These are phyloP conservation scores for Colinus virginianus DNA, from an alignment of 2,113 vertebrate species.

Conservation along the genomic window DNA sequence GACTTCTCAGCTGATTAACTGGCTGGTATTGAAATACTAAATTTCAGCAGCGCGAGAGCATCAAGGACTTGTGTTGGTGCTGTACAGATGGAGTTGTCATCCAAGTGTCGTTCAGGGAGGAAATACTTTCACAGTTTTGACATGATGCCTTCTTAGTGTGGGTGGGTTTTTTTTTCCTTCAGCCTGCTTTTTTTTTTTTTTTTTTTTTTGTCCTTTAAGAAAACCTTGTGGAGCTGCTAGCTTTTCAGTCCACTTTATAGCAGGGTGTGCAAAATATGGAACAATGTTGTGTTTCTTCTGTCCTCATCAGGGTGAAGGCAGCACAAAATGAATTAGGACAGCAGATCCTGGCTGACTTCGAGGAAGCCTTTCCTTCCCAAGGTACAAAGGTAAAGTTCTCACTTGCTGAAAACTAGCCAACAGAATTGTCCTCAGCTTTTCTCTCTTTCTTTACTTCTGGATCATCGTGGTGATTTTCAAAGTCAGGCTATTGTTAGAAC, in stretches of 20 bases:
- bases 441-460: neutral
- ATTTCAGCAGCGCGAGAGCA: neutral
- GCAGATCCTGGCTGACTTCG: slow-evolving; percentile 97
- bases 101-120: neutral
- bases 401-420: neutral
- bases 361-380: slow-evolving; percentile 95
- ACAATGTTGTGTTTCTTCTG: neutral
- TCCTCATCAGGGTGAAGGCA: slow-evolving; percentile 89
- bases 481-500: neutral
- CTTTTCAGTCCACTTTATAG: neutral
- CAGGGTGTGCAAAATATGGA: fast-evolving
- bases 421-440: fast-evolving
- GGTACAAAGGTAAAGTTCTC: slow-evolving; percentile 89
- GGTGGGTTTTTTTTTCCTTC: neutral
- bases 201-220: neutral
- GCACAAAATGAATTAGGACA: slow-evolving; percentile 96
- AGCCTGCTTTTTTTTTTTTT: neutral
- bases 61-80: fast-evolving
- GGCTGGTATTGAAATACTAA: neutral
- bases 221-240: neutral
- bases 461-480: neutral
- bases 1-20: neutral
- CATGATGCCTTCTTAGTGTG: neutral
- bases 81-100: neutral
- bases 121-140: neutral